Percentiles rank a stretch among this genome's conserved stretches.
Evolutionary conservation across 2,888 invertebrate genomes (phyloP).

Genomic region (Pteria penguin): DNA sequence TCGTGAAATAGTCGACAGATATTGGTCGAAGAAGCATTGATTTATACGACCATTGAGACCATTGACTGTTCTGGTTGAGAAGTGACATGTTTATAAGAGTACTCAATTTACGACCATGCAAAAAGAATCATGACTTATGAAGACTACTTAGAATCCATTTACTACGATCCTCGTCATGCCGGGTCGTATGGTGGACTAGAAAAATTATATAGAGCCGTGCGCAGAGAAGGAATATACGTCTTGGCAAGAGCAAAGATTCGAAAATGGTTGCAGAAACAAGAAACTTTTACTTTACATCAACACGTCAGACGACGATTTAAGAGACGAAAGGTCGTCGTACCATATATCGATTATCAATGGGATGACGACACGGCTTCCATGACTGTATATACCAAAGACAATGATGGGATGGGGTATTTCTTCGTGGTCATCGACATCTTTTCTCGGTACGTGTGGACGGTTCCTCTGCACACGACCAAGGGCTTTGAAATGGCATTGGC

Average conservation of each 20-base stretch:
- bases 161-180: conserved; percentile 47
- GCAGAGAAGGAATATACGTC: conserved; percentile 47
- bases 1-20: too few relatives aligned
- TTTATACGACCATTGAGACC: too few relatives aligned
- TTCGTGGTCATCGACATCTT: conserved; percentile 30
- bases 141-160: conserved; percentile 30
- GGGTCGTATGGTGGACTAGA: conserved; percentile 43
- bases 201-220: conserved; percentile 48
- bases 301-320: conserved; percentile 33
- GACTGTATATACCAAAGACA: conserved; percentile 4
- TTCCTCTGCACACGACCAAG: conserved; percentile 27
- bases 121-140: conserved; percentile 17
- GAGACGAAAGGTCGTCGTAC: conserved; percentile 38
- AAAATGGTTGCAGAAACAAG: conserved; percentile 51
- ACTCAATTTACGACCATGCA: not conserved
- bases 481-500: conserved; percentile 41
- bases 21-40: too few relatives aligned
- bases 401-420: conserved; percentile 28
- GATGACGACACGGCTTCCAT: conserved; percentile 25
- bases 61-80: too few relatives aligned
- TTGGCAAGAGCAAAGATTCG: conserved; percentile 39
- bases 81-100: not conserved
- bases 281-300: conserved; percentile 46
- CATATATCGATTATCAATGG: conserved; percentile 43
- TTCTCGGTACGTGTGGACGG: conserved; percentile 26